Conservation (phyloP, 2,888 invertebrate genomes). For the Scelioninae gen. 1 region DNA sequence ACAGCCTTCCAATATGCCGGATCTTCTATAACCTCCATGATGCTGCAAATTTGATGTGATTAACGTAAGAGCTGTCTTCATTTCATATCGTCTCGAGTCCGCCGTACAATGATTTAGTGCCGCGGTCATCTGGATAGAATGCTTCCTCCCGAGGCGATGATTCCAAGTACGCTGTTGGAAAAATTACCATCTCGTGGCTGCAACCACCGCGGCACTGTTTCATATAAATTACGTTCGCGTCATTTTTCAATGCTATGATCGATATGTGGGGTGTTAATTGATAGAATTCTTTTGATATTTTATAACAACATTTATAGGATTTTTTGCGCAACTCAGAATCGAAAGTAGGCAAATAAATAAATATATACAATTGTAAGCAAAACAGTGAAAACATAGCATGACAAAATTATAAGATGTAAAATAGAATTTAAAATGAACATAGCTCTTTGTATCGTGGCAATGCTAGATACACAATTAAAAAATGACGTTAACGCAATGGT, state of each 20-base stretch:
- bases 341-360: conserved; percentile 51
- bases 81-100: conserved; percentile 53
- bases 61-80: conserved; percentile 51
- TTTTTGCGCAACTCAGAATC: conserved; percentile 49
- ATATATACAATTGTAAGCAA: conserved; percentile 4
- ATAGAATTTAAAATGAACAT: conserved; percentile 54
- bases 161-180: conserved; percentile 79
- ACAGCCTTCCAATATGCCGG: too few species aligned
- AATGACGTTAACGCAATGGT: conserved; percentile 68
- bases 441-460: conserved; percentile 48
- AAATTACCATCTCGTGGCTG: conserved; percentile 84
- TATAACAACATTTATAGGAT: conserved; percentile 42
- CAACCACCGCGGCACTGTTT: conserved; percentile 84
- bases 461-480: conserved; percentile 58
- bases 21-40: conserved; percentile 39
- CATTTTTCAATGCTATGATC: conserved; percentile 75
- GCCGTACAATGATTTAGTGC: conserved; percentile 61
- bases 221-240: conserved; percentile 82
- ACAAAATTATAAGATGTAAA: conserved; percentile 22
- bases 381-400: conserved; percentile 24
- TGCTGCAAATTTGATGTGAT: conserved; percentile 60
- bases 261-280: neutral
- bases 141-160: conserved; percentile 78
- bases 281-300: conserved; percentile 12
- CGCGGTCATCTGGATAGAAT: conserved; percentile 62